Evolutionary conservation across 2,113 vertebrate species (phyloP), one percentile per base, ranked within the genome.

Genomic region (Oxyura jamaicensis): DNA sequence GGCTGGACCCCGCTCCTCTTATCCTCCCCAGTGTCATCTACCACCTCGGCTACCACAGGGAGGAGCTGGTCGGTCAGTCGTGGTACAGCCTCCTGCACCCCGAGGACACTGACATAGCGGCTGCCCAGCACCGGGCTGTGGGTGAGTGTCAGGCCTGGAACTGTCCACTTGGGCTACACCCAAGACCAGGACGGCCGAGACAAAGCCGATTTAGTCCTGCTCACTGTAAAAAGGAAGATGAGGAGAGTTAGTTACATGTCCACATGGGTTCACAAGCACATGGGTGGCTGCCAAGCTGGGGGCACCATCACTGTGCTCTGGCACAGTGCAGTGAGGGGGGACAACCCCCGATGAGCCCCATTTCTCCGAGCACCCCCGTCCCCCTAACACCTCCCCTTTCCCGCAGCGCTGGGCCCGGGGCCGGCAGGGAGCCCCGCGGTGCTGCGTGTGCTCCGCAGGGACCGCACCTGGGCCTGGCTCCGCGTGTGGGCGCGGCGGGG

Each of bases 81-180:
- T 99, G 99, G 99, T 99, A 99, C 96, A 96, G 91, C 44, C 97
- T 99, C 8, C 59, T 99, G 55, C 98, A 99, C 55, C 98, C 98
- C 3, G 98, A 98, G 13, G 98, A 99, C 58, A 60, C 98, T 20
- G 56, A 86, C 2, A 36, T 80, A 14, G 97, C 94, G 2, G 98
- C 98, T 10, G 75, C 85, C 50, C 96, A 94, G 78, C 99, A 99
- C 77, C 96, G 86, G 65, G 93, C 90, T 3, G 74, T 98, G 83
- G 91, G 99, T 99, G 96, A 98, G 41, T 41, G 41, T 13, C 41
- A 5, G 41, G 41, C 41, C 41, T 41, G 41, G 41, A 41, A 41
- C 41, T 41, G 41, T 41, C 41, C 41, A 13, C 41, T 41, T 41
- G 41, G 16, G 29, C 33, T 86, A 53, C 7, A 3, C 35, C 35